phyloP scores from a whole-genome alignment of 2,888 invertebrate species.

The Agrenia bidenticulata region DNA sequence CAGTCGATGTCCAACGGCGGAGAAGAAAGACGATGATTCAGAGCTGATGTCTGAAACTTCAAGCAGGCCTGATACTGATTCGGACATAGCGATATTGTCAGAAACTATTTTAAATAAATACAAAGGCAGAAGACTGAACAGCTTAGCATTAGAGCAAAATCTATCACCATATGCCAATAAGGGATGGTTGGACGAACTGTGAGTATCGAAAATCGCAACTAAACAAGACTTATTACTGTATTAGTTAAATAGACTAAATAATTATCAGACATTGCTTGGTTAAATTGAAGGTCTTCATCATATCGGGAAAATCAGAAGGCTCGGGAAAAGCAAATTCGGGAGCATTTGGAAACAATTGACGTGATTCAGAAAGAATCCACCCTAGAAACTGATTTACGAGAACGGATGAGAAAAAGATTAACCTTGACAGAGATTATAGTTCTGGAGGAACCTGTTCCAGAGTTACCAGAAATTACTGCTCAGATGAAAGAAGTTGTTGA shows the following conservation, averaged over 20 bases:
- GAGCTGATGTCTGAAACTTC: background rate
- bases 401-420: conserved; percentile 57
- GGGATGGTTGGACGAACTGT: conserved; percentile 33
- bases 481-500: conserved; percentile 63
- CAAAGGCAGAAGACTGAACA: conserved; percentile 24
- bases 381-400: conserved; percentile 54
- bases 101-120: conserved; percentile 30
- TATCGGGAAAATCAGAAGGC: conserved; percentile 22
- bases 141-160: conserved; percentile 37
- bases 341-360: conserved; percentile 28
- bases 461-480: conserved; percentile 66
- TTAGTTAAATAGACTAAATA: background rate
- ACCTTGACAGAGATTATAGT: conserved; percentile 58
- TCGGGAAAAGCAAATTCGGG: conserved; percentile 25
- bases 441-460: conserved; percentile 59
- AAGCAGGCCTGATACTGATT: background rate
- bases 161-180: conserved; percentile 25
- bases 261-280: no score
- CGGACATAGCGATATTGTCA: conserved; percentile 26
- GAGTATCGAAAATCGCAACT: conserved; percentile 16
- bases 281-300: conserved; percentile 16
- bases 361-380: conserved; percentile 42
- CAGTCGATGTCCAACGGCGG: background rate
- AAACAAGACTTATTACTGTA: no score
- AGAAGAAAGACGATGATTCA: background rate